A percentile compares a stretch with the other conserved stretches of the same genome.
Evolutionary conservation across 2,888 invertebrate genomes (phyloP).

Genomic region (Timandra comae): DNA sequence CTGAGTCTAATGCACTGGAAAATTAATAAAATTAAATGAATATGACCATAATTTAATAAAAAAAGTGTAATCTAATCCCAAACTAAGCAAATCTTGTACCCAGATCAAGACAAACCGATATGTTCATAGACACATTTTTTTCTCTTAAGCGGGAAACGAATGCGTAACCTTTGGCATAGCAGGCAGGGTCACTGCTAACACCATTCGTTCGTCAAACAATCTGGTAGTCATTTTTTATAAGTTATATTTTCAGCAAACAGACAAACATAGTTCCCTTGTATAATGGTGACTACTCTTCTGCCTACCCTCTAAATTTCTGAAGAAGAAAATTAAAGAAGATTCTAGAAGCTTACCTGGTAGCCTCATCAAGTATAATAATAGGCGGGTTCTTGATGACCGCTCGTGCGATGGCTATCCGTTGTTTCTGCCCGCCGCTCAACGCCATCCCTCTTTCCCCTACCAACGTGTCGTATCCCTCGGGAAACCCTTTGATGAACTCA

Average conservation of each 20-base stretch:
- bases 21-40: slow-evolving; percentile 4
- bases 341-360: slow-evolving; percentile 92
- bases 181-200: too few relatives aligned
- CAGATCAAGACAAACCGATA: too few relatives aligned
- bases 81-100: too few relatives aligned
- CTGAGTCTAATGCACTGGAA: slow-evolving; percentile 91
- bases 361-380: slow-evolving; percentile 93
- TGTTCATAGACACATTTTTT: too few relatives aligned
- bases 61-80: too few relatives aligned
- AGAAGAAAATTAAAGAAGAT: too few relatives aligned
- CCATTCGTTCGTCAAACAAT: background rate
- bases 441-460: slow-evolving; percentile 94
- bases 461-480: slow-evolving; percentile 88
- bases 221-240: background rate
- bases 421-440: slow-evolving; percentile 97
- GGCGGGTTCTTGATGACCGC: slow-evolving; percentile 94
- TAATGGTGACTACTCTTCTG: too few relatives aligned
- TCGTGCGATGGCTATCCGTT: slow-evolving; percentile 95
- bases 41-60: slow-evolving; percentile 3
- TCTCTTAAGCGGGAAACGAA: too few relatives aligned
- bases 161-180: too few relatives aligned
- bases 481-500: slow-evolving; percentile 89
- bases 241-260: too few relatives aligned
- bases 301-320: too few relatives aligned
- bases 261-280: too few relatives aligned